Conservation (phyloP, 2,888 invertebrate species). For the Dasypogon diadema region DNA sequence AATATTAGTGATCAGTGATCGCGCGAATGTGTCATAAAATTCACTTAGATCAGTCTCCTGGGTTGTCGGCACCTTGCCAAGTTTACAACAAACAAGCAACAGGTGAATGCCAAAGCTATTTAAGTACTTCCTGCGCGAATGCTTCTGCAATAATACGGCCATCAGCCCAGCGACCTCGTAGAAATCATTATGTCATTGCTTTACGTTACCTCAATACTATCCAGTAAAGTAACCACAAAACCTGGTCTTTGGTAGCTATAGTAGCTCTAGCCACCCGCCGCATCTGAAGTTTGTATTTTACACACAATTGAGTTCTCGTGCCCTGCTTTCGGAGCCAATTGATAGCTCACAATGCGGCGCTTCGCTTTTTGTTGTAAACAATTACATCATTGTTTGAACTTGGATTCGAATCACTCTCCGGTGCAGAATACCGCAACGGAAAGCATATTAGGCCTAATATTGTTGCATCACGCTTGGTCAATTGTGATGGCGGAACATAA, state of each 20-base stretch:
- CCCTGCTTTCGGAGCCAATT: conserved; percentile 25
- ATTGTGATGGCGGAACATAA: conserved; percentile 24
- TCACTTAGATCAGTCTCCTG: not conserved
- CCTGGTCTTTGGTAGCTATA: conserved; percentile 1
- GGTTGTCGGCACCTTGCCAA: conserved; percentile 10
- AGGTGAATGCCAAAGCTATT: conserved; percentile 21
- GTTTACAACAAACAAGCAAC: conserved; percentile 24
- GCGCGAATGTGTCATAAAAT: not conserved
- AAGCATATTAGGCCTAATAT: not conserved
- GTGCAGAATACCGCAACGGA: conserved; percentile 13
- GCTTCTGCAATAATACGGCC: not conserved
- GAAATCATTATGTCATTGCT: conserved; percentile 11
- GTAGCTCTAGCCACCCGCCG: not conserved
- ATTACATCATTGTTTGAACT: conserved; percentile 36
- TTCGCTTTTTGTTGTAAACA: conserved; percentile 17
- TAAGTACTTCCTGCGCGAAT: conserved; percentile 17
- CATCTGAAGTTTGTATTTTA: conserved; percentile 12
- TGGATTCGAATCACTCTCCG: not conserved
- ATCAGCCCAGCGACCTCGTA: not conserved
- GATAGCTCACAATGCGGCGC: conserved; percentile 35
- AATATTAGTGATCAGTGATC: not conserved
- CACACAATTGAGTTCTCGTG: conserved; percentile 34
- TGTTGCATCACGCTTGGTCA: conserved; percentile 20
- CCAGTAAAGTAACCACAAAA: not conserved
- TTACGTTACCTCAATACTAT: conserved; percentile 34